Evolutionary conservation across 2,888 invertebrate species (phyloP).

Genomic region (Hydrotaea diabolus): DNA sequence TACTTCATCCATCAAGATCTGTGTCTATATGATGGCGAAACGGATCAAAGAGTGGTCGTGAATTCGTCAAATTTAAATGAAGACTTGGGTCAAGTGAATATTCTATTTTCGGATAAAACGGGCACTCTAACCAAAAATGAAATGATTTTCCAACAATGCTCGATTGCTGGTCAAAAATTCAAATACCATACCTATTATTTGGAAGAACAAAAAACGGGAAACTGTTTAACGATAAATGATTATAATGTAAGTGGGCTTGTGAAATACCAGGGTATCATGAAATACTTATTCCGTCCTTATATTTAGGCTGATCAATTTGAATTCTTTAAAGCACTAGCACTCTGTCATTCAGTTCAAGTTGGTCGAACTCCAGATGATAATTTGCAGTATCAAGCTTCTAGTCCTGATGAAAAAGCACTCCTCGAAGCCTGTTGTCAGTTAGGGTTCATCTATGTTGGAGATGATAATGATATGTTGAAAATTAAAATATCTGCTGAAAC

Average conservation of each 20-base stretch:
- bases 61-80: conserved; percentile 94
- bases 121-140: conserved; percentile 92
- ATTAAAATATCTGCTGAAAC: conserved; percentile 82
- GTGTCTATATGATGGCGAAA: conserved; percentile 84
- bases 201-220: conserved; percentile 71
- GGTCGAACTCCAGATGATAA: conserved; percentile 65
- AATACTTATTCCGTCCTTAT: conserved; percentile 3
- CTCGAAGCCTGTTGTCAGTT: conserved; percentile 92
- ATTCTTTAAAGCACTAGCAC: conserved; percentile 87
- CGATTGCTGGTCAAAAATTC: conserved; percentile 84
- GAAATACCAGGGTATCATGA: not conserved
- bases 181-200: conserved; percentile 79
- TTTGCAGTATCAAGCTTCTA: conserved; percentile 86
- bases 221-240: conserved; percentile 74
- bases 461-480: conserved; percentile 86
- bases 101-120: conserved; percentile 91
- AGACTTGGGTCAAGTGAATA: conserved; percentile 91
- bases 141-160: conserved; percentile 90
- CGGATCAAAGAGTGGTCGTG: conserved; percentile 85
- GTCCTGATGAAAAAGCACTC: conserved; percentile 96
- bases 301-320: conserved; percentile 85
- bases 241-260: conserved; percentile 75
- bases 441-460: conserved; percentile 86
- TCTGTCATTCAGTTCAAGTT: conserved; percentile 90
- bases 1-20: conserved; percentile 89